Percentiles rank a stretch among this genome's conserved stretches.
Conservation (phyloP, 2,113 vertebrate species). For the Phylloscopus trochiloides region DNA sequence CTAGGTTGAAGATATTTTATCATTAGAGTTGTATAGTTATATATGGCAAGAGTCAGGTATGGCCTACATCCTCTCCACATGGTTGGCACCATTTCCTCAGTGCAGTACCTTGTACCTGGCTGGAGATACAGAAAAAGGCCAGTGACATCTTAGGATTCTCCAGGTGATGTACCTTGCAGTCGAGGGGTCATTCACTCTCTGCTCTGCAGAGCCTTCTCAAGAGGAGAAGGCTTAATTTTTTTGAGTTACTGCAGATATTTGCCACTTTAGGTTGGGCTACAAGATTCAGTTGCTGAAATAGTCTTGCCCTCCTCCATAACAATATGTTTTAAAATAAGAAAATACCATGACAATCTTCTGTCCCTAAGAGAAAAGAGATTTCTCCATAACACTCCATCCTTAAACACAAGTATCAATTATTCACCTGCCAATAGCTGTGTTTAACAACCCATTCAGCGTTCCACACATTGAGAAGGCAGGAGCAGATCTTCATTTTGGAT, state of each 20-base stretch:
- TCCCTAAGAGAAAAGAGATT: background rate
- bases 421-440: background rate
- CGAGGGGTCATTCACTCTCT: rapidly evolving
- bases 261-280: background rate
- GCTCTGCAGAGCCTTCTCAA: background rate
- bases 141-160: background rate
- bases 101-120: background rate
- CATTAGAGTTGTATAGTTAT: background rate
- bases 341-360: background rate
- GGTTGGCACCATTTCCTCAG: background rate
- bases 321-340: background rate
- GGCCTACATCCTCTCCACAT: background rate
- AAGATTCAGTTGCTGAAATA: background rate
- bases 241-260: background rate
- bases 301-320: background rate
- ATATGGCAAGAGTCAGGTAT: background rate
- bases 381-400: background rate
- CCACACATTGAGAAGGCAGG: background rate
- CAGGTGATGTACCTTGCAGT: background rate
- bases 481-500: background rate
- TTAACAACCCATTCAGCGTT: background rate
- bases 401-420: background rate
- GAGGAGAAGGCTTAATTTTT: background rate
- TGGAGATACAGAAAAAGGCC: background rate
- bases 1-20: background rate